These are phyloP conservation scores for Lasioglossum morio DNA, from an alignment of 2,888 invertebrate genomes.

Conservation along the genomic window DNA sequence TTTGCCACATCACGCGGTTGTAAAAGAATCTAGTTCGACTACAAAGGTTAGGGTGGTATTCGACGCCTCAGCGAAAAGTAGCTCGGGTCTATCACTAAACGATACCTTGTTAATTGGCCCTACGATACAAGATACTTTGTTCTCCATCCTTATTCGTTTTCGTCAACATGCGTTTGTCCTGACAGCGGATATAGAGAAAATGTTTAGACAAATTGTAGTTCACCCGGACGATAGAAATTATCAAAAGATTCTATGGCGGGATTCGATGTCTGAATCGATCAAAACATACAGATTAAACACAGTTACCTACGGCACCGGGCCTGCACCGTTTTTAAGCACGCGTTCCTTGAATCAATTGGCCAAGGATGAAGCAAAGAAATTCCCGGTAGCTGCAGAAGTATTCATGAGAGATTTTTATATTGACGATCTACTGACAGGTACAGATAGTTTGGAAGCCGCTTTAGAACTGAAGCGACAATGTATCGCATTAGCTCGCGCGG, in stretches of 20 bases:
- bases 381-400: background rate
- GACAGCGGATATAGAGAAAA: background rate
- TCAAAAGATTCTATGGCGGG: background rate
- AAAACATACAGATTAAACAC: background rate
- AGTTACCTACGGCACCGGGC: background rate
- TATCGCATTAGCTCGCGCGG: background rate
- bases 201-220: background rate
- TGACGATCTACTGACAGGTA: background rate
- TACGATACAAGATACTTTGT: background rate
- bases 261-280: background rate
- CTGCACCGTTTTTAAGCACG: background rate
- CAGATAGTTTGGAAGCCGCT: background rate
- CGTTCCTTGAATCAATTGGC: background rate
- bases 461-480: background rate
- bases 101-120: background rate
- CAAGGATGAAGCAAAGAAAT: background rate
- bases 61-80: background rate
- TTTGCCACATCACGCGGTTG: background rate
- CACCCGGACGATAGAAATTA: background rate
- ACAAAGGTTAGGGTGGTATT: too few relatives aligned
- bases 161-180: background rate
- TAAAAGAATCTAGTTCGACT: background rate
- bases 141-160: background rate
- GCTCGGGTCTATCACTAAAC: background rate
- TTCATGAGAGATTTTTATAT: conserved; percentile 6